Conservation (phyloP, 2,797 vertebrate species). For the Phataginus tetradactyla region DNA sequence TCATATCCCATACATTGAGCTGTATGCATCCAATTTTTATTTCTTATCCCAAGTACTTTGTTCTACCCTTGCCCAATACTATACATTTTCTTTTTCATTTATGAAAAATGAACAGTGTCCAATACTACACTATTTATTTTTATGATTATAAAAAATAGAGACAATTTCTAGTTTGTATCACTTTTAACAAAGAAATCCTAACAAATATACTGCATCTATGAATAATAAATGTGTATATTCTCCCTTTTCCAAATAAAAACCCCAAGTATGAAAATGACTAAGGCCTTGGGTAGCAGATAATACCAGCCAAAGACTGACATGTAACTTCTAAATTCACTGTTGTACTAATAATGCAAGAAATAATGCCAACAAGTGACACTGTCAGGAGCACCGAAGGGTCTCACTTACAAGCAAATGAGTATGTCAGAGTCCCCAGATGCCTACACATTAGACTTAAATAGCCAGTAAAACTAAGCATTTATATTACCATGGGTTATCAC, state of each 20-base stretch:
- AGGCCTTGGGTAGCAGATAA: slow-evolving; percentile 31
- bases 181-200: slow-evolving; percentile 53
- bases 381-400: not conserved
- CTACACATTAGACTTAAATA: not conserved
- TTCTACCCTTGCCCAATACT: not conserved
- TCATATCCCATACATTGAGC: not conserved
- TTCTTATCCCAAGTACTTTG: not conserved
- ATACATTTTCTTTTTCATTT: slow-evolving; percentile 7
- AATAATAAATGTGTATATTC: slow-evolving; percentile 18
- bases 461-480: not conserved
- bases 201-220: not conserved
- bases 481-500: not conserved
- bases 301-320: slow-evolving; percentile 40
- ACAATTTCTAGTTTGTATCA: slow-evolving; percentile 42
- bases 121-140: slow-evolving; percentile 21
- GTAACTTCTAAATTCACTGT: slow-evolving; percentile 1
- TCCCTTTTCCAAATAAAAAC: not conserved
- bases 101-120: slow-evolving; percentile 8
- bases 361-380: not conserved
- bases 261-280: not conserved
- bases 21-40: not conserved
- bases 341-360: slow-evolving; percentile 31
- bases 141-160: slow-evolving; percentile 28
- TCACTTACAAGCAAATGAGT: slow-evolving; percentile 13
- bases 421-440: not conserved